These are phyloP conservation scores for Linyphia triangularis DNA, from an alignment of 2,888 invertebrate genomes.

Conservation along the genomic window DNA sequence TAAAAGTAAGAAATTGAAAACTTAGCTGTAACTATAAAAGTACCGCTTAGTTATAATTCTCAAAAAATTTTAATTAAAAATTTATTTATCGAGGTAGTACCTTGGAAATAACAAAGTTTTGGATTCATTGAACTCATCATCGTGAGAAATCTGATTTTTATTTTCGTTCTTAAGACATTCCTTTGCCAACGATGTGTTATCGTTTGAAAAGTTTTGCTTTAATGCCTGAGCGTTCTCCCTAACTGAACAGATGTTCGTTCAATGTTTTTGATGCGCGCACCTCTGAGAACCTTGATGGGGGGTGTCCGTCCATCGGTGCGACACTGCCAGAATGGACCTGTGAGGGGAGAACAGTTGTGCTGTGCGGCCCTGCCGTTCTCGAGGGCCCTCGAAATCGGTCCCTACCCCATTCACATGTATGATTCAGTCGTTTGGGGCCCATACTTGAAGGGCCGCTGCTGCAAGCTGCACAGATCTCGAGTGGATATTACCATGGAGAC, in stretches of 20 bases:
- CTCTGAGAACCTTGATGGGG: conserved; percentile 47
- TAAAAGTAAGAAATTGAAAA: too few relatives aligned
- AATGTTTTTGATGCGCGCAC: conserved; percentile 68
- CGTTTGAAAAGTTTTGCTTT: conserved; percentile 24
- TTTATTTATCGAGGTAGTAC: too few relatives aligned
- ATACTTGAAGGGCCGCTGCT: conserved; percentile 19
- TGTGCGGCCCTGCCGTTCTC: conserved; percentile 63
- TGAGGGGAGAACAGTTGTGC: conserved; percentile 58
- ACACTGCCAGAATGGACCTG: conserved; percentile 61
- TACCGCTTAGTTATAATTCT: too few relatives aligned
- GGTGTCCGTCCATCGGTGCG: neutral
- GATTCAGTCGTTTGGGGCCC: conserved; percentile 74
- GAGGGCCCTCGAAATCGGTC: conserved; percentile 63
- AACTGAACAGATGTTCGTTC: conserved; percentile 68
- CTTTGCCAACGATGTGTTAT: conserved; percentile 13
- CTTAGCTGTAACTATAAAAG: too few relatives aligned
- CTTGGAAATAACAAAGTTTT: too few relatives aligned
- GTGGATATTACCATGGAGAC: conserved; percentile 75
- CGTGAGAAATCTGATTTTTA: too few relatives aligned
- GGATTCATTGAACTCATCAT: too few relatives aligned
- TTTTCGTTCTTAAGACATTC: too few relatives aligned
- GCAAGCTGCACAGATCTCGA: conserved; percentile 72
- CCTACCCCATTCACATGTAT: conserved; percentile 75
- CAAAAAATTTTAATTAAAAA: too few relatives aligned
- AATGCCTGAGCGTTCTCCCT: conserved; percentile 11